Evolutionary conservation across 2,797 vertebrate species (phyloP).

Genomic region (Halcyon leucocephala): DNA sequence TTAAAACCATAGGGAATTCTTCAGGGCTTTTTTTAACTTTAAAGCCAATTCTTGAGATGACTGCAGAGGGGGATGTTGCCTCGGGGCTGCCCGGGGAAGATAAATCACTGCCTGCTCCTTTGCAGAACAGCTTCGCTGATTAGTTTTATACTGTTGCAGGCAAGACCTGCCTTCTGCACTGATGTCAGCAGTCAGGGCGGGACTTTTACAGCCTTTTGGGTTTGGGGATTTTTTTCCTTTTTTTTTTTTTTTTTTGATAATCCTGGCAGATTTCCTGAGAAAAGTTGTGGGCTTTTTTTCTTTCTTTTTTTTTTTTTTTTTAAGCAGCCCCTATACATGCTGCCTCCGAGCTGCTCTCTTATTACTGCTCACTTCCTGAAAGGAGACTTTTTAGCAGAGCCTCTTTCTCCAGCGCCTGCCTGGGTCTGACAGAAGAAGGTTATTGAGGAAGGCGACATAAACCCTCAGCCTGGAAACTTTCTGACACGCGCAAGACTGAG

Average conservation of each 20-base stretch:
- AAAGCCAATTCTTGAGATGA: not conserved
- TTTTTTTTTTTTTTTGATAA: not conserved
- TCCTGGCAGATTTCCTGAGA: conserved; percentile 81
- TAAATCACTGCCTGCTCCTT: not conserved
- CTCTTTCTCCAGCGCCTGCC: conserved; percentile 26
- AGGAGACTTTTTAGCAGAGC: conserved; percentile 55
- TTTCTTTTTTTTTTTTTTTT: not conserved
- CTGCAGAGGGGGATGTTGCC: not conserved
- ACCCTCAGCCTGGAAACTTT: conserved; percentile 62
- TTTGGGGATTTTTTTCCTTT: not conserved
- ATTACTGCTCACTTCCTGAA: conserved; percentile 73
- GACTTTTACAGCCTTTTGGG: conserved; percentile 42
- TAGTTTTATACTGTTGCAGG: conserved; percentile 9
- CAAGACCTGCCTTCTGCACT: conserved; percentile 66
- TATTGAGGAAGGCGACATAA: conserved; percentile 51
- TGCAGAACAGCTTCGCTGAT: not conserved
- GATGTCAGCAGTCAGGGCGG: conserved; percentile 65
- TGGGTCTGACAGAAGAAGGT: conserved; percentile 58
- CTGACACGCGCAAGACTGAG: conserved; percentile 34
- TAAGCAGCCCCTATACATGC: conserved; percentile 74
- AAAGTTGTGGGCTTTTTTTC: not conserved
- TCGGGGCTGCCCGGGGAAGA: not conserved
- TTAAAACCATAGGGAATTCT: not conserved
- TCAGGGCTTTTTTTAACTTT: not conserved
- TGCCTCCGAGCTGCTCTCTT: conserved; percentile 51